Conservation (phyloP, 2,888 invertebrate genomes). For the Elegia similella region DNA sequence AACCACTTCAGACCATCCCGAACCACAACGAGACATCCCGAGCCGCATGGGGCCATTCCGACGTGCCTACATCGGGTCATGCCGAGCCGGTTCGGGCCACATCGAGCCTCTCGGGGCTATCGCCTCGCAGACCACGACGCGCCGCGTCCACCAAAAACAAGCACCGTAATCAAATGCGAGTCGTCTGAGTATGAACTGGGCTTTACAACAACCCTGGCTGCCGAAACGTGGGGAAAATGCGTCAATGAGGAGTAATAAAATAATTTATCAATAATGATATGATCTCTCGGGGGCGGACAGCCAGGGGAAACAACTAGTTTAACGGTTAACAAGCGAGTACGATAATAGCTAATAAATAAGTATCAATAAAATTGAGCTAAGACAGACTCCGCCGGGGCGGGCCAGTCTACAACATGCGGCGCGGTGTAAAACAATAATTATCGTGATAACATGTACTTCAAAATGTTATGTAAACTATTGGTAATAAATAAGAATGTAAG, state of each 20-base stretch:
- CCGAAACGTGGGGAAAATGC: not conserved
- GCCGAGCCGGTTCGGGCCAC: too few species aligned
- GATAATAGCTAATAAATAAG: slow-evolving; percentile 60
- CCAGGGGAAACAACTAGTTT: slow-evolving; percentile 41
- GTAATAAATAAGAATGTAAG: slow-evolving; percentile 9
- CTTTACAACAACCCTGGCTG: slow-evolving; percentile 3
- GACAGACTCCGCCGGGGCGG: slow-evolving; percentile 41
- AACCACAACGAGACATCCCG: too few species aligned
- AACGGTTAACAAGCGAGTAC: slow-evolving; percentile 70
- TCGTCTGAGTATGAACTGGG: slow-evolving; percentile 48
- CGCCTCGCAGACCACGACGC: slow-evolving; percentile 27
- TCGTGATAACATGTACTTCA: slow-evolving; percentile 12
- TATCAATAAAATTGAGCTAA: slow-evolving; percentile 79
- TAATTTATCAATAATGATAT: slow-evolving; percentile 2
- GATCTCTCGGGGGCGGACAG: slow-evolving; percentile 26
- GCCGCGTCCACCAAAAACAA: slow-evolving; percentile 41
- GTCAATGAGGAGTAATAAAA: slow-evolving; percentile 5
- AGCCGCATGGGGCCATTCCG: too few species aligned
- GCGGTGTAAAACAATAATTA: slow-evolving; percentile 12
- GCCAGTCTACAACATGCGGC: not conserved
- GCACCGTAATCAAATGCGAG: slow-evolving; percentile 69
- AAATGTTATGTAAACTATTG: slow-evolving; percentile 8
- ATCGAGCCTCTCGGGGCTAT: not conserved
- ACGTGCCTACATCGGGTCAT: too few species aligned
- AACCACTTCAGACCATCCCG: too few species aligned